phyloP scores from a whole-genome alignment of 2,888 invertebrate species.

The Cyaniris semiargus region DNA sequence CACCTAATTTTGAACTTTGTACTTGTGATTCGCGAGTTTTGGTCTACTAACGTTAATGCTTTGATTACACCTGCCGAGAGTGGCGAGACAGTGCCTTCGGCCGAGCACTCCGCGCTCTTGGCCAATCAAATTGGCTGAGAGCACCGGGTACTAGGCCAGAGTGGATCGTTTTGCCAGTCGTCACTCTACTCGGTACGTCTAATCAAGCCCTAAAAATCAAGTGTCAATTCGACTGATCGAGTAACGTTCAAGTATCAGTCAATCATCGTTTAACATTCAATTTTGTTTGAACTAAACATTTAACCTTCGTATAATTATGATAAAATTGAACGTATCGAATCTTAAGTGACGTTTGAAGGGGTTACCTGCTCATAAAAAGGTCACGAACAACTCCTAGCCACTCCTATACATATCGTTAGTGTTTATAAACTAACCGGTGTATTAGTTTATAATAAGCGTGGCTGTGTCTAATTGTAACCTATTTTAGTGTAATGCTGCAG shows the following conservation, averaged over 20 bases:
- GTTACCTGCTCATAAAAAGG: slow-evolving; percentile 27
- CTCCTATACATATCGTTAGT: slow-evolving; percentile 20
- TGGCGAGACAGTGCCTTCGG: too few species aligned
- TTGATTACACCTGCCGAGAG: too few species aligned
- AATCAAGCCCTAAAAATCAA: too few species aligned
- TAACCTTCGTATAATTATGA: slow-evolving; percentile 24
- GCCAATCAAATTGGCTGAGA: too few species aligned
- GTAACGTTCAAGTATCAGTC: not conserved
- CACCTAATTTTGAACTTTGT: too few species aligned
- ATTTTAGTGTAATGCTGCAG: not conserved
- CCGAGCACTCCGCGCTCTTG: too few species aligned
- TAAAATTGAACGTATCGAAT: slow-evolving; percentile 29
- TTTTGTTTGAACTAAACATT: slow-evolving; percentile 8
- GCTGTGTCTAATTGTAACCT: not conserved
- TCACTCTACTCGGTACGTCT: too few species aligned
- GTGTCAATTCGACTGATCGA: too few species aligned
- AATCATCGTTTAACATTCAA: slow-evolving; percentile 1
- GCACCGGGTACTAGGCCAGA: too few species aligned
- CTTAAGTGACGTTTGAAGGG: slow-evolving; percentile 23
- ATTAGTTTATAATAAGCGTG: slow-evolving; percentile 7
- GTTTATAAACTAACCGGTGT: not conserved
- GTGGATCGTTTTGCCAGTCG: too few species aligned
- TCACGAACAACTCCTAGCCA: slow-evolving; percentile 5
- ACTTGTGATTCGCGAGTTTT: too few species aligned
- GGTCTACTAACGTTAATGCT: too few species aligned